These are phyloP conservation scores for Pteropus rufus DNA, from an alignment of 2,797 vertebrate genomes.

Conservation along the genomic window DNA sequence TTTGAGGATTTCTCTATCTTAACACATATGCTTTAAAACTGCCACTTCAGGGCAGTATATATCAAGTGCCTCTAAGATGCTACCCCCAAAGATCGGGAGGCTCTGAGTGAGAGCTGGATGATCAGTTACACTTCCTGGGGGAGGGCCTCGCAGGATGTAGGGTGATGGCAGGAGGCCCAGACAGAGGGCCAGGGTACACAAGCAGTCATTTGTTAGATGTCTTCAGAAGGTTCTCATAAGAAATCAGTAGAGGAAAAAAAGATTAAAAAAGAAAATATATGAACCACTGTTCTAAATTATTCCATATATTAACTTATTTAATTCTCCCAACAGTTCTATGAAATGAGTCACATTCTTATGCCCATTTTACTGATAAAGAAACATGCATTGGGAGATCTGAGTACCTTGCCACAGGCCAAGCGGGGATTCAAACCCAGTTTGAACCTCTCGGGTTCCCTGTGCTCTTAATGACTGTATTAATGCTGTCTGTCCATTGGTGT, in stretches of 20 bases:
- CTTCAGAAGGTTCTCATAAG: neutral
- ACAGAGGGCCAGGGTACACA: fast-evolving
- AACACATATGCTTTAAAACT: neutral
- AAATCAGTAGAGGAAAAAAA: neutral
- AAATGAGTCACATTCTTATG: neutral
- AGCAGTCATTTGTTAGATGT: neutral
- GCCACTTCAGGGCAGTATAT: neutral
- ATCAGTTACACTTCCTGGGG: fast-evolving
- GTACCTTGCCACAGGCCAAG: neutral
- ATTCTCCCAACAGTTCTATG: neutral
- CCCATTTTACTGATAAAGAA: neutral
- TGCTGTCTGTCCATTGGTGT: neutral
- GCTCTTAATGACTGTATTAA: neutral
- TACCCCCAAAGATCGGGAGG: neutral
- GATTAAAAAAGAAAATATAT: neutral
- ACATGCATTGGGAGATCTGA: neutral
- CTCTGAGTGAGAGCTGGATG: neutral
- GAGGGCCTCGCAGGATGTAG: no score
- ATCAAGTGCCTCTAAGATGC: neutral
- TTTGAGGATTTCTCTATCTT: neutral
- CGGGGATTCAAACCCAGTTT: neutral
- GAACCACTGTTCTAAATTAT: neutral
- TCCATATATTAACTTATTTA: neutral
- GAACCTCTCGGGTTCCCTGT: neutral
- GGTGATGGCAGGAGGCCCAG: neutral